Percentiles rank a stretch among this genome's conserved stretches.
phyloP scores from a whole-genome alignment of 2,113 vertebrate species.

The Pao palembangensis region DNA sequence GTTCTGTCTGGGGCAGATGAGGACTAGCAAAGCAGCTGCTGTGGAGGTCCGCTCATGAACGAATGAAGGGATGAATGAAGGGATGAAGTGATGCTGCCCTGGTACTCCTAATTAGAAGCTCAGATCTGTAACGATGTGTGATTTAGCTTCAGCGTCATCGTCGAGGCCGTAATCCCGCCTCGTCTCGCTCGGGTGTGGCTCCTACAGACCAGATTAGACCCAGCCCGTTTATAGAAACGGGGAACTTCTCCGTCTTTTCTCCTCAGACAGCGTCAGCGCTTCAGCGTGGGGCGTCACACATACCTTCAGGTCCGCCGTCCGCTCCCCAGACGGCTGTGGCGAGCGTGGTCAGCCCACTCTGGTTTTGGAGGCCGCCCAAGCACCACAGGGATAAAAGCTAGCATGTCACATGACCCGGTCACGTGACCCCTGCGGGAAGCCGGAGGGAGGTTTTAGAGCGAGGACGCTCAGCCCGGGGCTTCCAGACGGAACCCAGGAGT shows the following conservation, averaged over 20 bases:
- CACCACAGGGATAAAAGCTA: constrained; percentile 57
- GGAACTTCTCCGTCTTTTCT: constrained; percentile 64
- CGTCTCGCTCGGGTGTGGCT: constrained; percentile 56
- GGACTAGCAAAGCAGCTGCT: constrained; percentile 28
- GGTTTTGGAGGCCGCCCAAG: constrained; percentile 70
- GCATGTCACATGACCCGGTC: constrained; percentile 55
- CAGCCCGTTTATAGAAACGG: constrained; percentile 57
- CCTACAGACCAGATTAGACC: constrained; percentile 51
- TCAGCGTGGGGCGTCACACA: constrained; percentile 65
- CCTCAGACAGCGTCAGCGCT: constrained; percentile 52
- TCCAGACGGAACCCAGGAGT: no score
- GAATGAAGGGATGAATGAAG: neutral
- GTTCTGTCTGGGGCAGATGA: constrained; percentile 48
- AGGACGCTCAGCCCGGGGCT: no score
- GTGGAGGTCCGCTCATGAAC: no score
- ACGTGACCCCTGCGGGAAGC: constrained; percentile 42
- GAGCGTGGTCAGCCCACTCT: constrained; percentile 71
- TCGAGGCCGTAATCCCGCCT: no score
- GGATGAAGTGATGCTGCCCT: no score
- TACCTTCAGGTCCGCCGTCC: constrained; percentile 65
- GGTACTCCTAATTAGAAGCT: neutral
- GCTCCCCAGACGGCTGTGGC: constrained; percentile 72
- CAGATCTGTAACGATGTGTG: no score
- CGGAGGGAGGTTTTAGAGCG: no score
- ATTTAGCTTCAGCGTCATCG: no score